These are phyloP conservation scores for Torymus auratus DNA, from an alignment of 2,888 invertebrate species.

Conservation along the genomic window DNA sequence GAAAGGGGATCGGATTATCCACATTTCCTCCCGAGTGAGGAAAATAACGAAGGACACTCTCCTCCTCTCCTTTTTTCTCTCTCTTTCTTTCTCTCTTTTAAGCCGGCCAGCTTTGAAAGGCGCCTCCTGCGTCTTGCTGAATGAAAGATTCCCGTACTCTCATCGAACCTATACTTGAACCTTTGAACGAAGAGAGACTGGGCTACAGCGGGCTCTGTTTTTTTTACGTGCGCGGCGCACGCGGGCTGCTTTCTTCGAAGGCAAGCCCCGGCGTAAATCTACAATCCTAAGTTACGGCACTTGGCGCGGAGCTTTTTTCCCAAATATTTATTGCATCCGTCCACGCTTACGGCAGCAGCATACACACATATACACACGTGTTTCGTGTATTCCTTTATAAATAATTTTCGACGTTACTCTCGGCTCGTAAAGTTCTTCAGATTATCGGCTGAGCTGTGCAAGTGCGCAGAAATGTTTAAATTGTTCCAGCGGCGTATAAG, in stretches of 20 bases:
- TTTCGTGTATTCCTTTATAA: constrained; percentile 3
- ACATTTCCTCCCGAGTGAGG: constrained; percentile 61
- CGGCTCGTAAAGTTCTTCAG: neutral
- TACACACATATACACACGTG: neutral
- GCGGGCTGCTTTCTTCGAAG: constrained; percentile 42
- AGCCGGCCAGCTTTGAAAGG: constrained; percentile 63
- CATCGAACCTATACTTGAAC: constrained; percentile 15
- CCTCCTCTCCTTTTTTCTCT: constrained; percentile 13
- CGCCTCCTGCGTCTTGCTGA: constrained; percentile 52
- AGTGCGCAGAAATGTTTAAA: constrained; percentile 5
- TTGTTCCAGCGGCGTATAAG: neutral
- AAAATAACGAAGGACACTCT: constrained; percentile 68
- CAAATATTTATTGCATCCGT: constrained; percentile 56
- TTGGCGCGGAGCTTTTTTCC: constrained; percentile 35
- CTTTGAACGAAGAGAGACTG: neutral
- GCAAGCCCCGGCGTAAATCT: constrained; percentile 27
- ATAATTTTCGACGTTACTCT: constrained; percentile 17
- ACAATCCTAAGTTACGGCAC: constrained; percentile 49
- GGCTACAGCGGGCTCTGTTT: neutral
- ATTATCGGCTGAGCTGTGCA: constrained; percentile 14
- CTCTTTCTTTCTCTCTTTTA: constrained; percentile 57
- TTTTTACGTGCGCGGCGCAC: neutral
- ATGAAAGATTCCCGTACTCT: constrained; percentile 41
- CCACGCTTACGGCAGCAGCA: too few species aligned
- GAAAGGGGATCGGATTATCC: constrained; percentile 67